Evolutionary conservation across 1,140 invertebrate species (phyloP).

Genomic region (Drosophila hydei): DNA sequence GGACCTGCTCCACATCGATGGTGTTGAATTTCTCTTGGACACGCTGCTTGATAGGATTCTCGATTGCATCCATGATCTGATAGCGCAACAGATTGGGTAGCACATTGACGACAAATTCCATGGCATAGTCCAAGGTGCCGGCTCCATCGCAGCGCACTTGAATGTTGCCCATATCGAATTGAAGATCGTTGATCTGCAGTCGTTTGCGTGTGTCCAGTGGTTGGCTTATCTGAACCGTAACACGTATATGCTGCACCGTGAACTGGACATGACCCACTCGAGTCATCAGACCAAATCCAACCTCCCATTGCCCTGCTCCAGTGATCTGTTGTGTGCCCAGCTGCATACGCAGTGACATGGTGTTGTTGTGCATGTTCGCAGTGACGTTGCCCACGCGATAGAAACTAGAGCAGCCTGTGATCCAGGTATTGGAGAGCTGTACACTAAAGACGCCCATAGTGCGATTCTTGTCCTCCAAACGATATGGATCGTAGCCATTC

Average conservation of each 20-base stretch:
- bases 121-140: constrained; percentile 91
- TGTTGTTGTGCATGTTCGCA: constrained; percentile 89
- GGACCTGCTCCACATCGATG: constrained; percentile 89
- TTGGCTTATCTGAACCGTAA: constrained; percentile 88
- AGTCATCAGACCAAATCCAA: constrained; percentile 88
- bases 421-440: constrained; percentile 89
- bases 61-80: constrained; percentile 92
- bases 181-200: constrained; percentile 88
- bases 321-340: constrained; percentile 91
- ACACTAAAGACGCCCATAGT: constrained; percentile 88
- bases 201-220: constrained; percentile 90
- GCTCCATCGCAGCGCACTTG: constrained; percentile 90
- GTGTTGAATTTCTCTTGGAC: constrained; percentile 88
- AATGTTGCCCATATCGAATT: constrained; percentile 93
- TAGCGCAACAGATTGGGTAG: constrained; percentile 92
- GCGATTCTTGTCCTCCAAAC: constrained; percentile 88
- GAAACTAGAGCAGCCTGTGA: constrained; percentile 91
- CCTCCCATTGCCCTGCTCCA: constrained; percentile 91
- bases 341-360: constrained; percentile 86
- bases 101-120: constrained; percentile 91
- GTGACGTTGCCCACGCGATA: constrained; percentile 92
- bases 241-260: constrained; percentile 90
- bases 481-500: constrained; percentile 90
- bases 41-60: constrained; percentile 88
- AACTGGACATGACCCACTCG: constrained; percentile 89